Percentiles rank a stretch among this genome's conserved stretches.
Evolutionary conservation across 1,140 invertebrate species (phyloP).

Genomic region (Hylaeus anthracinus): DNA sequence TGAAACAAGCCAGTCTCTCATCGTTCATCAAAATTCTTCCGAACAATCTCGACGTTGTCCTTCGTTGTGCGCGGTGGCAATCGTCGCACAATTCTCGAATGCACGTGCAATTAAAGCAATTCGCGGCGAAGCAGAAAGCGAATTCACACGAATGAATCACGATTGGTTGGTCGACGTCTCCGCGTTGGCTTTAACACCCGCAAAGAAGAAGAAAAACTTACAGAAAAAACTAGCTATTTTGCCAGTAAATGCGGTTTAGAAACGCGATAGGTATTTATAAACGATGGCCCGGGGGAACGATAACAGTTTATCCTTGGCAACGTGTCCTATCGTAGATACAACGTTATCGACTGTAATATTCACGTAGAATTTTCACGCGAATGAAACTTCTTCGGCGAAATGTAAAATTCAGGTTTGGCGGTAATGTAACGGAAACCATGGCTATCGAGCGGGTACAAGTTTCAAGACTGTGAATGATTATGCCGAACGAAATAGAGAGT

Average conservation of each 20-base stretch:
- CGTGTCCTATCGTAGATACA: background rate
- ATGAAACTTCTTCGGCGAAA: too few species aligned
- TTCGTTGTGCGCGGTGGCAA: background rate
- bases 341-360: too few species aligned
- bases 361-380: too few species aligned
- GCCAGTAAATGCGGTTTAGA: too few species aligned
- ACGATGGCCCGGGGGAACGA: background rate
- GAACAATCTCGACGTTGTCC: background rate
- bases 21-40: background rate
- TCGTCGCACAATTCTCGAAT: slow-evolving; percentile 23
- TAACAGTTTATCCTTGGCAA: background rate
- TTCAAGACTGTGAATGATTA: too few species aligned
- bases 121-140: background rate
- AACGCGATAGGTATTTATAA: too few species aligned
- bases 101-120: slow-evolving; percentile 29
- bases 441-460: too few species aligned
- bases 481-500: too few species aligned
- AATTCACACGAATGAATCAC: background rate
- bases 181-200: too few species aligned
- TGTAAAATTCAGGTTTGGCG: background rate
- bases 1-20: background rate
- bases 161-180: background rate
- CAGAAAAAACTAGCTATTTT: too few species aligned
- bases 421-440: background rate
- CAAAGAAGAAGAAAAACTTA: background rate